Percentiles rank a stretch among this genome's conserved stretches.
These are phyloP conservation scores for Hecatera dysodea DNA, from an alignment of 2,888 invertebrate genomes.

Conservation along the genomic window DNA sequence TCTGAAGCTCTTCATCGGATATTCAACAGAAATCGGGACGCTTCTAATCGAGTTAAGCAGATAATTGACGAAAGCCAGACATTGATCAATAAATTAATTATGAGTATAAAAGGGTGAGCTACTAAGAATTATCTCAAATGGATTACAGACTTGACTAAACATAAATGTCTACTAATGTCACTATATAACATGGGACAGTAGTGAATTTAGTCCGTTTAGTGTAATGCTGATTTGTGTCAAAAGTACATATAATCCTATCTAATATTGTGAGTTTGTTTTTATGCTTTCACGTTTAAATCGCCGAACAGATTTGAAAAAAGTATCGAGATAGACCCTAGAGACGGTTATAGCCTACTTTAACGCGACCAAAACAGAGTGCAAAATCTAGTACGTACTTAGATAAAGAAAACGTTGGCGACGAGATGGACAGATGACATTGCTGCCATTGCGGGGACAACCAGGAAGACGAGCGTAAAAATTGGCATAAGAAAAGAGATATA, in stretches of 20 bases:
- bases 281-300: no score
- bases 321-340: no score
- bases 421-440: no score
- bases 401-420: no score
- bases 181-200: not conserved
- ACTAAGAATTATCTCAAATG: constrained; percentile 9
- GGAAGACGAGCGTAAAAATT: not conserved
- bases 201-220: not conserved
- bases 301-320: no score
- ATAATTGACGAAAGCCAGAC: constrained; percentile 44
- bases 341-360: no score
- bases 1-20: constrained; percentile 7
- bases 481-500: not conserved
- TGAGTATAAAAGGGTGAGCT: constrained; percentile 12
- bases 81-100: constrained; percentile 7
- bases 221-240: no score
- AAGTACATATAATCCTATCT: no score
- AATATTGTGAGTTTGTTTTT: no score
- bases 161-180: not conserved
- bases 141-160: not conserved
- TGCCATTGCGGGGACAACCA: not conserved
- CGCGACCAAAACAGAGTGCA: no score
- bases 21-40: constrained; percentile 17
- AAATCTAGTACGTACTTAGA: no score
- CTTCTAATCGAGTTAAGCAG: constrained; percentile 11